Base-by-base conservation (phyloP, 2,797 vertebrate genomes). In the Darevskia nairensis region DNA sequence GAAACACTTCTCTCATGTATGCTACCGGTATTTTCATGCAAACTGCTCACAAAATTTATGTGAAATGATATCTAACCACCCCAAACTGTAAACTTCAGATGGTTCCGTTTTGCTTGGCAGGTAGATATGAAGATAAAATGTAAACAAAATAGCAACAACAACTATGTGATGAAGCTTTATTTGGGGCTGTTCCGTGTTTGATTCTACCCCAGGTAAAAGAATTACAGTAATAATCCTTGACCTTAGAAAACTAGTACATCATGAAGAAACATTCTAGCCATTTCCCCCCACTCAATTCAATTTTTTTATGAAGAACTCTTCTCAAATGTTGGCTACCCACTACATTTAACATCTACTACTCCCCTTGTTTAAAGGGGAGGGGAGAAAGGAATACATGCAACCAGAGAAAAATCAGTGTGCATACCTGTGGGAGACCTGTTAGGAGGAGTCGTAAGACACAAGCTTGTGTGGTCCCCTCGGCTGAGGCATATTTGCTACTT, bases 341-440 rank as follows among this genome's bases (percentile, higher is more conserved):
- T 77, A 39, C 27, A 29, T 80, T 74, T 79, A 68, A 68, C 50
- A 69, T 78, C 17, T 4, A 41, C 17, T 35, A 15, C 68, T 8
- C 50, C 74, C 72, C 25, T 32, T 23, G 21, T 11, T 78, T 29
- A 84, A 41, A 41, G 69, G 35, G 32, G 25, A 72, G 6, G 7
- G 72, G 44, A 6, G 17, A 15, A 8, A 68, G 55, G 32, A 41
- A 41, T 32, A 61, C 61, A 84, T n/a, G 25, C 74, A 61, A 64
- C 39, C 74, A 77, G 32, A 35, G 44, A 29, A 15, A 17, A 29
- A 27, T 25, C 19, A 66, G 29, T 74, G 21, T 75, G 66, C 79
- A 84, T 84, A 84, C 81, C 82, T 88, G 87, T 83, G 87, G 87
- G 87, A 78, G 75, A 88, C 82, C 74, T 88, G 44, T 71, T 59